phyloP scores from a whole-genome alignment of 2,113 vertebrate species.

The Ptilonorhynchus violaceus region DNA sequence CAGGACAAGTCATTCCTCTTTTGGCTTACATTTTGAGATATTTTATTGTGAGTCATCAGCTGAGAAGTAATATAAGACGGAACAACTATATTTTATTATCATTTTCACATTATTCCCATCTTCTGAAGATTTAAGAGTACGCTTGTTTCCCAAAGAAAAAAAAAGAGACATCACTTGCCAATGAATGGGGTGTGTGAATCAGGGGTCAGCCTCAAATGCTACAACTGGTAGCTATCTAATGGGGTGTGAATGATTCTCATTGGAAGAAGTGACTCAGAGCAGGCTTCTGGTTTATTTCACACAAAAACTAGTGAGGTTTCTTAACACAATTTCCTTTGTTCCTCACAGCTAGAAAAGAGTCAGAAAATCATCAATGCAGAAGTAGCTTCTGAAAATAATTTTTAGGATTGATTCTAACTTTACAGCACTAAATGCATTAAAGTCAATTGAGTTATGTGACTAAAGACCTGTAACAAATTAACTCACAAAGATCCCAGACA shows the following conservation, averaged over 20 bases:
- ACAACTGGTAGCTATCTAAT: background rate
- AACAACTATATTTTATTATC: background rate
- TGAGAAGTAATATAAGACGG: background rate
- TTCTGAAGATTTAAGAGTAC: background rate
- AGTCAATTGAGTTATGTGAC: background rate
- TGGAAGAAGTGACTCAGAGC: conserved; percentile 9
- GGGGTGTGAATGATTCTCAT: background rate
- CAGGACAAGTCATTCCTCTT: background rate
- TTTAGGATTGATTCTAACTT: background rate
- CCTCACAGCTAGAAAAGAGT: background rate
- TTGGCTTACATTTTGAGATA: background rate
- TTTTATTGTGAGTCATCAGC: conserved; percentile 10
- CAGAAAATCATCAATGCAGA: background rate
- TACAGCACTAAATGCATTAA: background rate
- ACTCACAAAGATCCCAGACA: background rate
- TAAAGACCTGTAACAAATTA: background rate
- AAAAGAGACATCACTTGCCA: background rate
- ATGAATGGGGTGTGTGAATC: background rate
- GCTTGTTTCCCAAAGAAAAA: background rate
- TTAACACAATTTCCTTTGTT: background rate
- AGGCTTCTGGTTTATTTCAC: background rate
- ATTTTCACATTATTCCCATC: background rate
- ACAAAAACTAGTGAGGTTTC: background rate
- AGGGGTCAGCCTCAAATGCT: background rate
- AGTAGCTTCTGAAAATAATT: background rate